Percentiles rank a stretch among this genome's conserved stretches.
phyloP scores from a whole-genome alignment of 2,113 vertebrate genomes.

The Calidris pugnax region DNA sequence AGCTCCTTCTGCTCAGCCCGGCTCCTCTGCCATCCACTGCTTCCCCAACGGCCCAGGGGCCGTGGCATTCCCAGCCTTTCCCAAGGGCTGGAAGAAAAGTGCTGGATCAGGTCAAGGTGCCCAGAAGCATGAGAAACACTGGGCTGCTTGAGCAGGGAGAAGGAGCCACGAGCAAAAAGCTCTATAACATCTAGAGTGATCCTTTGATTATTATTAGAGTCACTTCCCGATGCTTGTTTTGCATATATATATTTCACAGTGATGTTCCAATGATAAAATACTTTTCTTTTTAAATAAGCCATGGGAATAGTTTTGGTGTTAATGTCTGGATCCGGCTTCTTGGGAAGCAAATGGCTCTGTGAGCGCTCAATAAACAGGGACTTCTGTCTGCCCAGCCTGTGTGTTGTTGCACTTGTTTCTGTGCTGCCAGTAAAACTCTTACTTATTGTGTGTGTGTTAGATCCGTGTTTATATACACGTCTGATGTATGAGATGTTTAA shows the following conservation, averaged over 20 bases:
- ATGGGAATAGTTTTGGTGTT: neutral
- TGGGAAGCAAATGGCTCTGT: neutral
- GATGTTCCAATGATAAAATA: neutral
- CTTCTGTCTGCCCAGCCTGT: fast-evolving
- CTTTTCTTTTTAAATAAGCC: neutral
- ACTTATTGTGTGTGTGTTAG: neutral
- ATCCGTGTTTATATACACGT: fast-evolving
- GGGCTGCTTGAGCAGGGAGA: neutral
- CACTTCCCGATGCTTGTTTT: neutral
- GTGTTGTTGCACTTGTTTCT: neutral
- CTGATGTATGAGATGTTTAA: constrained; percentile 34
- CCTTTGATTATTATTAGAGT: neutral
- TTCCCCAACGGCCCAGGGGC: neutral
- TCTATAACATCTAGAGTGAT: neutral
- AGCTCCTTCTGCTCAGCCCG: constrained; percentile 4
- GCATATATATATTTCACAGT: neutral
- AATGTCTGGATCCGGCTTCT: neutral
- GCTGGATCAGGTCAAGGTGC: neutral
- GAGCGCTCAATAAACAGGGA: neutral
- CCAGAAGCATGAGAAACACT: neutral
- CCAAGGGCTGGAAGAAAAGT: neutral
- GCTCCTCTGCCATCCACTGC: neutral
- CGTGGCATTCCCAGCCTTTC: neutral
- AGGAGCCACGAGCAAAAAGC: neutral
- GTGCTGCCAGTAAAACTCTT: neutral